Evolutionary conservation across 2,113 vertebrate species (phyloP), one percentile per base, ranked within the genome.

Genomic region (Saimiri boliviensis): DNA sequence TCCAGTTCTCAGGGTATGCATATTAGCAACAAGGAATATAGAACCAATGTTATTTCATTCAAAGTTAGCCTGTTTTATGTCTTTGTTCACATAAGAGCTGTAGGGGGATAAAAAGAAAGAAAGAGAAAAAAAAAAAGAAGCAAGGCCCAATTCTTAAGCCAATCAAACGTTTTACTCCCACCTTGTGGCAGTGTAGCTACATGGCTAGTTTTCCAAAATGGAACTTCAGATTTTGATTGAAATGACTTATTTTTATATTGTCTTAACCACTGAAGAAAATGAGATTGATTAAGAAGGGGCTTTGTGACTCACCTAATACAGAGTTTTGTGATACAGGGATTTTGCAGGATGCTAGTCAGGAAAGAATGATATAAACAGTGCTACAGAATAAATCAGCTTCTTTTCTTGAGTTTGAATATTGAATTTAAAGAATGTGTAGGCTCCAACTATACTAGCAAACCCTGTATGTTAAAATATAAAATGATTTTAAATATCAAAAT

Each of bases 91-190:
- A 47, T 20, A 85, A 86, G 70, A 91, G 58, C 56, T 73, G 12
- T 63, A 12, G 12, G 16, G 16, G 16, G 27, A 60, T 30, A 27
- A 11, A 25, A 60, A 32, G 30, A 63, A 56, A 56, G 56, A 56
- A 63, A 19, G 52, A 14, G 9, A 10, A 9, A 0, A 21, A 23
- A 23, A 45, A 0, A 20, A 30, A 10, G 32, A 90, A 97, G 47
- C 47, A 8, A 96, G 94, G 89, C 83, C 73, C 89, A 73, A 86
- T 73, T 91, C 86, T 77, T 68, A 93, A 94, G 27, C 95, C 96
- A 94, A 27, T 91, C 92, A 97, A 94, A 97, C 56, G 54, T 98
- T 98, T 92, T 98, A 97, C 97, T 97, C 95, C 98, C 98, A 97
- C 97, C 98, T 98, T 98, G 98, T 98, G 98, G 98, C 73, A 42